Percentiles rank a stretch among this genome's conserved stretches.
Conservation (phyloP, 2,888 invertebrate genomes). For the Drosophila percnosoma region DNA sequence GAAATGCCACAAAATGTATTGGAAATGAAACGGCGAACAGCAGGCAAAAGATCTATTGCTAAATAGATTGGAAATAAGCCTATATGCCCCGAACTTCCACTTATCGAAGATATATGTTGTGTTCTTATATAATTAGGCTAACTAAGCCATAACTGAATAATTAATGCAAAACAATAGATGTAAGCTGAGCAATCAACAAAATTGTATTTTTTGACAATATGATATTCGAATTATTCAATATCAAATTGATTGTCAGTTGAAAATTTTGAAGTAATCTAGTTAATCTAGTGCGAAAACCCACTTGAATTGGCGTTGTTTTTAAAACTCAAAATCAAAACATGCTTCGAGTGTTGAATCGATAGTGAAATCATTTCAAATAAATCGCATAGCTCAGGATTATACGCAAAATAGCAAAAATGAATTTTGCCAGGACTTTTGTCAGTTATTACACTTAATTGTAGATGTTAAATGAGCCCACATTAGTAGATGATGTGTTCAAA, state of each 20-base stretch:
- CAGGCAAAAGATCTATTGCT: background rate
- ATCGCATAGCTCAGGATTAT: no score
- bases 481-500: background rate
- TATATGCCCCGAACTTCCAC: background rate
- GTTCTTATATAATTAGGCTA: background rate
- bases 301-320: background rate
- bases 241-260: no score
- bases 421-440: background rate
- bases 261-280: background rate
- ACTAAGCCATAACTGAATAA: background rate
- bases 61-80: background rate
- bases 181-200: background rate
- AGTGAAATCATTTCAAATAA: background rate
- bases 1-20: background rate
- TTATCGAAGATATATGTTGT: background rate
- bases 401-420: no score
- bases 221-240: no score
- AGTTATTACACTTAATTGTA: background rate
- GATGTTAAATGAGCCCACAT: background rate
- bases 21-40: background rate
- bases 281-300: background rate
- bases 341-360: background rate
- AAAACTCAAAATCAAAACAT: background rate
- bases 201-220: background rate
- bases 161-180: background rate